A percentile compares a stretch with the other conserved stretches of the same genome.
These are phyloP conservation scores for Oenanthe melanoleuca DNA, from an alignment of 2,113 vertebrate genomes.

Conservation along the genomic window DNA sequence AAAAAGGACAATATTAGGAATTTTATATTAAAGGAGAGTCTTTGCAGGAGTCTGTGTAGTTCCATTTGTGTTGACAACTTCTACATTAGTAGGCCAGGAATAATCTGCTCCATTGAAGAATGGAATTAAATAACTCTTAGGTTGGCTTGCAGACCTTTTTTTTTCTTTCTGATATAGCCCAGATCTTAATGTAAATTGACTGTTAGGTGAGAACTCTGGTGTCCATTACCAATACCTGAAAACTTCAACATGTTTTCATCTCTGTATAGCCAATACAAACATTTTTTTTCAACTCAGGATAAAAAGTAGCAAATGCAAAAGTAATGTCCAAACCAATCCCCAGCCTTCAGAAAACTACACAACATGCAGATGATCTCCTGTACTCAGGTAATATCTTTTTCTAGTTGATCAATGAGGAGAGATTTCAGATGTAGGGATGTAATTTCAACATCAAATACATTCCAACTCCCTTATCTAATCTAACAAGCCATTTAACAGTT, in stretches of 20 bases:
- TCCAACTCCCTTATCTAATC: slow-evolving; percentile 76
- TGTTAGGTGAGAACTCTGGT: neutral
- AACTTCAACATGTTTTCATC: neutral
- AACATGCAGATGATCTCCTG: neutral
- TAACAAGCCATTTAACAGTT: slow-evolving; percentile 62
- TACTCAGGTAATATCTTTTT: neutral
- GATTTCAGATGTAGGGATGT: slow-evolving; percentile 40
- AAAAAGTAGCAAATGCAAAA: neutral
- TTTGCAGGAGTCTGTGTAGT: neutral
- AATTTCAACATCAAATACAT: slow-evolving; percentile 74
- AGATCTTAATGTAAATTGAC: neutral
- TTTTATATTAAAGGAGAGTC: neutral
- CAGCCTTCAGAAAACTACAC: neutral
- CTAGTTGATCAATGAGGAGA: slow-evolving; percentile 45
- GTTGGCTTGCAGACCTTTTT: neutral
- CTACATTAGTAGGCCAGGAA: neutral
- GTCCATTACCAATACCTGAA: neutral
- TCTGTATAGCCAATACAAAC: neutral
- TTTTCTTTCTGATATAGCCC: neutral
- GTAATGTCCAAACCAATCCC: neutral
- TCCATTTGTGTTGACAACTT: neutral
- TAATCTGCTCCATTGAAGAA: neutral
- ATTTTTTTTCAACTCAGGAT: neutral
- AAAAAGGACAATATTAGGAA: neutral
- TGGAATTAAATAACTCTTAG: neutral